A percentile compares a stretch with the other conserved stretches of the same genome.
Conservation (phyloP, 2,797 vertebrate genomes). For the Myotis planiceps region DNA sequence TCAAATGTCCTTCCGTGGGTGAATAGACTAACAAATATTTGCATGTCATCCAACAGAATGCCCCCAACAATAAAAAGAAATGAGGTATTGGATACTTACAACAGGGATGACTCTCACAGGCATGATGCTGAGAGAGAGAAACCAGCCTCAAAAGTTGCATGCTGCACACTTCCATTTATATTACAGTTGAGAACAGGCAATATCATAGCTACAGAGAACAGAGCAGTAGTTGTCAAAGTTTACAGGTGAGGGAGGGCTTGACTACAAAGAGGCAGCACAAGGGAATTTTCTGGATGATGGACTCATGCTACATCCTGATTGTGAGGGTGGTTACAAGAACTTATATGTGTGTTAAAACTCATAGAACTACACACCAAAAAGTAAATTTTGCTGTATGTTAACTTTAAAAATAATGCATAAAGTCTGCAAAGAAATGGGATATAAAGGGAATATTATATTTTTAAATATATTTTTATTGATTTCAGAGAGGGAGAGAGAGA, state of each 20-base stretch:
- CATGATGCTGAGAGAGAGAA: neutral
- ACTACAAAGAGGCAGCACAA: neutral
- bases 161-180: neutral
- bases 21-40: neutral
- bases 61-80: constrained; percentile 5
- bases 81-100: neutral
- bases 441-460: neutral
- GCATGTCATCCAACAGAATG: neutral
- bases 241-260: neutral
- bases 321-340: neutral
- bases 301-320: neutral
- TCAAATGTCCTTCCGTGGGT: neutral
- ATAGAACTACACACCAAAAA: neutral
- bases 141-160: neutral
- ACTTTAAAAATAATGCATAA: constrained; percentile 20
- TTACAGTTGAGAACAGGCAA: neutral
- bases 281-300: neutral
- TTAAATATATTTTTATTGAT: no score
- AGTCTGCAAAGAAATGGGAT: neutral
- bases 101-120: neutral
- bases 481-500: no score
- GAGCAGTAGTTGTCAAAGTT: neutral
- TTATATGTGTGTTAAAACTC: neutral
- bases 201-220: neutral
- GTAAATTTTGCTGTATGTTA: neutral